Evolutionary conservation across 2,113 vertebrate species (phyloP), one percentile per base, ranked within the genome.

Genomic region (Aphelocoma coerulescens): DNA sequence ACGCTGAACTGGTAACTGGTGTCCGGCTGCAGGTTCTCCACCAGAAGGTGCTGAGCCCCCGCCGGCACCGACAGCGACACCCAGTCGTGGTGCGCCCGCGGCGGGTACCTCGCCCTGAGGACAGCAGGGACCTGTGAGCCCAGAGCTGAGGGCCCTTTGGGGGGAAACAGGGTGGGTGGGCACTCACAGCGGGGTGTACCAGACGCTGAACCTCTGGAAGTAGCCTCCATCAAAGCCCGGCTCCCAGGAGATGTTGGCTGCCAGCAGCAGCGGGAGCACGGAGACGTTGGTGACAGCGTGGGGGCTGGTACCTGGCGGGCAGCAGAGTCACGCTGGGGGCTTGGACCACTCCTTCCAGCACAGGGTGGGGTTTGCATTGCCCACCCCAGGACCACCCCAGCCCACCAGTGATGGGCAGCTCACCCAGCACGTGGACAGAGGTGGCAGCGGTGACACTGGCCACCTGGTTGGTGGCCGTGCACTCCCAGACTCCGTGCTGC

Each of bases 141-240:
- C 3, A 2, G 22, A 20, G 59, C 39, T 2, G 19, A 27, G 76
- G 39, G 48, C 0, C 24, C 23, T 1, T 1, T 0, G 15, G 11
- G 52, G 32, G 43, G 7, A 15, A 68, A 52, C 6, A 0, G 5
- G 5, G 2, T 5, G 3, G n/a, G 11, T 27, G 61, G 77, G 86
- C 37, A 98, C 98, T 98, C 97, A 98, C 98, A 98, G 39, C 3
- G 98, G 98, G 4, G 96, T 98, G 87, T 97, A 99, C 99, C 99
- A 99, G 33, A 99, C 98, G 58, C 98, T 99, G 97, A 99, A 99
- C 95, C 98, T 98, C 97, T 99, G 99, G 65, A 98, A 98, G 85
- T 99, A 99, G 66, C 99, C 99, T 23, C 99, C 99, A 16, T 99
- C 99, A 79, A 99, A 99, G 7, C 99, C 99, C 0, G 99, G 98